Base-by-base conservation (phyloP, 2,113 vertebrate genomes). In the Cavia aperea region DNA sequence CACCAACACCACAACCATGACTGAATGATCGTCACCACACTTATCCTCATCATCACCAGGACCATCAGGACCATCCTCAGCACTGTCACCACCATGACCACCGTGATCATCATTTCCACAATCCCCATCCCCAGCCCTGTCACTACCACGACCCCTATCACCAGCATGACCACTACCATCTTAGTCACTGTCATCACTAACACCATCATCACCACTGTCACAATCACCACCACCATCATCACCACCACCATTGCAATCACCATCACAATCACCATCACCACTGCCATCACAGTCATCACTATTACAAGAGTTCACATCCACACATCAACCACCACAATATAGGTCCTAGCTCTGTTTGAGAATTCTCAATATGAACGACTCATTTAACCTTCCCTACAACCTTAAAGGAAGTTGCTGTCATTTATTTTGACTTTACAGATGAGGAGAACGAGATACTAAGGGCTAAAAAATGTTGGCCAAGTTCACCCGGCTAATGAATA, bases 91-190 rank as follows among this genome's bases (percentile, higher is more conserved):
- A 66, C 0, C 13, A 43, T 1, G 0, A 66, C 0, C 46, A 62
- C 1, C 15, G 14, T 0, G 19, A 46, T 1, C 2, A 51, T 0
- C 19, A 24, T 0, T 9, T 21, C 1, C 66, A n/a, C 0, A n/a
- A 9, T 36, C 9, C 26, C 0, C 16, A 75, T 4, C 15, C 29
- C 0, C 11, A n/a, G 0, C 31, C 19, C 1, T 3, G 9, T 1
- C 43, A 15, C 21, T 24, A 29, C 0, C 39, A 31, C 3, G 10
- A 66, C 1, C 49, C 66, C 7, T 8, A 43, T 2, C 36, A 46
- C 3, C 3, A 46, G 0, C 2, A 31, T 0, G 60, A 43, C 0
- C 36, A 65, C 0, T 11, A 56, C 0, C 8, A 43, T 0, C 13
- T 43, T 0, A 18, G 8, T 7, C 6, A 60, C 11, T 16, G 65